Percentiles rank a stretch among this genome's conserved stretches.
phyloP scores from a whole-genome alignment of 2,113 vertebrate genomes.

The Sebastes schlegelii region DNA sequence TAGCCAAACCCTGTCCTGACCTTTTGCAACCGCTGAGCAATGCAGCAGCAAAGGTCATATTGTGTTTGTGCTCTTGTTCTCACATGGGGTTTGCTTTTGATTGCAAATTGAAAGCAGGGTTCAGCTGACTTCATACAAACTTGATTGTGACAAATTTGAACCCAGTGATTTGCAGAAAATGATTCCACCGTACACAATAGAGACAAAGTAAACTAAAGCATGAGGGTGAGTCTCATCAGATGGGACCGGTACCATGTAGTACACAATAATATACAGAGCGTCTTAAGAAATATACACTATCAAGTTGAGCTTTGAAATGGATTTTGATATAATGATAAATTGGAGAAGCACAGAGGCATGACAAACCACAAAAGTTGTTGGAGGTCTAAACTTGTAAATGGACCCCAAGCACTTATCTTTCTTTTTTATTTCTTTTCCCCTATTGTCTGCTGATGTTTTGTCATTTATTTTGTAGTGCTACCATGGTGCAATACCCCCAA shows the following conservation, averaged over 20 bases:
- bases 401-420: slow-evolving; percentile 18
- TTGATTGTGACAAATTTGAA: slow-evolving; percentile 44
- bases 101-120: slow-evolving; percentile 47
- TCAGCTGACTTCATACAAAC: slow-evolving; percentile 38
- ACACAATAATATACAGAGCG: slow-evolving; percentile 19
- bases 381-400: slow-evolving; percentile 14
- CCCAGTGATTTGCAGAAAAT: slow-evolving; percentile 35
- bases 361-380: slow-evolving; percentile 50
- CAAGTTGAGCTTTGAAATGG: slow-evolving; percentile 16
- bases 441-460: slow-evolving; percentile 40
- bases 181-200: not conserved
- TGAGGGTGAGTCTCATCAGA: slow-evolving; percentile 19
- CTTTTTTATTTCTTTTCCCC: not conserved
- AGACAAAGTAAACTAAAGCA: slow-evolving; percentile 15
- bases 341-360: slow-evolving; percentile 6
- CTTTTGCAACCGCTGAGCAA: slow-evolving; percentile 35
- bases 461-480: slow-evolving; percentile 15
- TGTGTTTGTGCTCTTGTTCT: slow-evolving; percentile 50
- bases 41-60: slow-evolving; percentile 55
- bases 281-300: slow-evolving; percentile 23
- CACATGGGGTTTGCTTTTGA: slow-evolving; percentile 50
- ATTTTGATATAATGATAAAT: slow-evolving; percentile 37
- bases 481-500: slow-evolving; percentile 17
- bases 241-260: slow-evolving; percentile 11
- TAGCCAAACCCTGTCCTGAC: slow-evolving; percentile 36